Conservation (phyloP, 2,797 vertebrate species). For the Ceryle rudis region DNA sequence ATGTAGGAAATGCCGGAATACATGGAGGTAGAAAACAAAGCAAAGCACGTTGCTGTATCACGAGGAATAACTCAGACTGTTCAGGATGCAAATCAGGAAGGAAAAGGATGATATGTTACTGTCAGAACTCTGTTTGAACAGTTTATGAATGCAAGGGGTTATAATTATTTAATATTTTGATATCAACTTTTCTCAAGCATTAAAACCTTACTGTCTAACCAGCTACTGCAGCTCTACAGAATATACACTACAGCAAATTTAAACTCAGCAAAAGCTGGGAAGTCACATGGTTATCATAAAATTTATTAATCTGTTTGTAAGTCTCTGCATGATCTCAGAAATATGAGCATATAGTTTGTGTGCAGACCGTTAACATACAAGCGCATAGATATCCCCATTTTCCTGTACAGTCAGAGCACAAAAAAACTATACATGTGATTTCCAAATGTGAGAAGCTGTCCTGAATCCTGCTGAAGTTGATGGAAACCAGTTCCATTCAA, state of each 20-base stretch:
- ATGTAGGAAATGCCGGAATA: background rate
- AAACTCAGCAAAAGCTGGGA: background rate
- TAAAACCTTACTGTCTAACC: background rate
- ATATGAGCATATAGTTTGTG: background rate
- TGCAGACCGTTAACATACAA: background rate
- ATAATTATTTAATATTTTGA: background rate
- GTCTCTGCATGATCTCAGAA: background rate
- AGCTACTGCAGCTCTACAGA: background rate
- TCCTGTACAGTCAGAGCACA: background rate
- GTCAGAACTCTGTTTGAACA: background rate
- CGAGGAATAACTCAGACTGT: background rate
- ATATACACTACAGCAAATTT: background rate
- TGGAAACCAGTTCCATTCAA: background rate
- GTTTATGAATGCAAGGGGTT: background rate
- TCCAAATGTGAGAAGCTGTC: background rate
- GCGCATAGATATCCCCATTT: background rate
- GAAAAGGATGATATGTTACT: background rate
- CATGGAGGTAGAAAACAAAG: background rate
- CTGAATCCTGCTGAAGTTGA: background rate
- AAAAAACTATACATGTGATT: background rate
- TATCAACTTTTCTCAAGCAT: background rate
- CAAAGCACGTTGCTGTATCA: fast-evolving
- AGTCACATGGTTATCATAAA: background rate
- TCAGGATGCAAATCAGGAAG: background rate
- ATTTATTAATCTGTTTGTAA: background rate